Conservation (phyloP, 2,888 invertebrate species). For the Leptinotarsa tumamoca region DNA sequence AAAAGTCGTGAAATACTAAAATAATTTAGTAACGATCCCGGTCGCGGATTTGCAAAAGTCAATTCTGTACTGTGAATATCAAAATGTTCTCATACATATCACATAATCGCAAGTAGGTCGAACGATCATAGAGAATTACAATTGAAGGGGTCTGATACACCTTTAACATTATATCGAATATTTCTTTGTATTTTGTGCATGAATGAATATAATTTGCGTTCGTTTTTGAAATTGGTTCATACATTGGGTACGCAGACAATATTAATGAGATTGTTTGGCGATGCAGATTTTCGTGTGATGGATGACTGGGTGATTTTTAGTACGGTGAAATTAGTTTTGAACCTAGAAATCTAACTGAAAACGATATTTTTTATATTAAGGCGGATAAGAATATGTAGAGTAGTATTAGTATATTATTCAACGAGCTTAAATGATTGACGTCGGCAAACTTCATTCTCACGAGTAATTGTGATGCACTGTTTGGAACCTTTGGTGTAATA, state of each 20-base stretch:
- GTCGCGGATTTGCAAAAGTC: not conserved
- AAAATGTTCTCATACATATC: slow-evolving; percentile 8
- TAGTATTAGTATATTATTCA: too few species aligned
- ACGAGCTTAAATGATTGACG: too few species aligned
- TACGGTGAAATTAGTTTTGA: too few species aligned
- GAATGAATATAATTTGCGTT: not conserved
- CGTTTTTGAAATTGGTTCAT: not conserved
- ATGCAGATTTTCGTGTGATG: not conserved
- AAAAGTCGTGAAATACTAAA: not conserved
- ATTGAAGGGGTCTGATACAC: not conserved
- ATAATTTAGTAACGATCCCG: not conserved
- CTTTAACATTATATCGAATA: not conserved
- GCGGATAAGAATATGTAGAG: too few species aligned
- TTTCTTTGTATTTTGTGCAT: slow-evolving; percentile 1
- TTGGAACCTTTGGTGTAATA: too few species aligned
- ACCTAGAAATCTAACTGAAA: too few species aligned
- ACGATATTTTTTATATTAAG: too few species aligned
- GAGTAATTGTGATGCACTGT: too few species aligned
- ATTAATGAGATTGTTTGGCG: not conserved
- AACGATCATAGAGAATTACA: slow-evolving; percentile 5
- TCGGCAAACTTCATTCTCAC: too few species aligned
- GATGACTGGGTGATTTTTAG: too few species aligned
- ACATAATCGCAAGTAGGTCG: slow-evolving; percentile 1
- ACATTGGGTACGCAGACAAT: not conserved
- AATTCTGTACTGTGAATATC: slow-evolving; percentile 3